A percentile compares a stretch with the other conserved stretches of the same genome.
These are phyloP conservation scores for Arothron firmamentum DNA, from an alignment of 2,113 vertebrate species.

Conservation along the genomic window DNA sequence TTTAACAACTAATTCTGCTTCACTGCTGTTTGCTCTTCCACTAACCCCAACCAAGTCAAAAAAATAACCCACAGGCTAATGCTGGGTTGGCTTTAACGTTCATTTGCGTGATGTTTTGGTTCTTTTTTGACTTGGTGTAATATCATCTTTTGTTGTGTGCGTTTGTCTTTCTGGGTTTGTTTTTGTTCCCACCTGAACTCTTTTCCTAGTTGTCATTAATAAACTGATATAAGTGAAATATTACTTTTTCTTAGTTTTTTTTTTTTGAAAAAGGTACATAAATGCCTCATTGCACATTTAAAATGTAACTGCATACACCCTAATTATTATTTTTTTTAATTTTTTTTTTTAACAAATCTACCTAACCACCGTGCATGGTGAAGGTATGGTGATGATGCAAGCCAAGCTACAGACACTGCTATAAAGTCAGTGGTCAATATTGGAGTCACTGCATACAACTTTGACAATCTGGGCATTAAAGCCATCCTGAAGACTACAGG, in stretches of 20 bases:
- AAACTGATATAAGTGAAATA: constrained; percentile 23
- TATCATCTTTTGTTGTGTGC: constrained; percentile 13
- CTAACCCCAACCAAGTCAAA: constrained; percentile 35
- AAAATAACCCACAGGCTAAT: constrained; percentile 18
- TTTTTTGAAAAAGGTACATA: not conserved
- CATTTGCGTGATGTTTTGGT: constrained; percentile 7
- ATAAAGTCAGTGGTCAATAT: constrained; percentile 84
- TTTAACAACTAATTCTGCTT: constrained; percentile 25
- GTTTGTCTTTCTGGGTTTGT: constrained; percentile 1
- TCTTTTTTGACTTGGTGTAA: constrained; percentile 22
- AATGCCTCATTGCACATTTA: not conserved
- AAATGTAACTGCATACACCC: not conserved
- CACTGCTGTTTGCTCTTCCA: constrained; percentile 19
- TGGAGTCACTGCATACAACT: constrained; percentile 82
- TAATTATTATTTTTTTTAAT: not conserved
- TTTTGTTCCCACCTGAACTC: constrained; percentile 21
- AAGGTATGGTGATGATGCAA: constrained; percentile 86
- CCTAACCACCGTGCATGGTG: constrained; percentile 34
- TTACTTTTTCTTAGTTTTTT: constrained; percentile 5
- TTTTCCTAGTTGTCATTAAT: constrained; percentile 43
- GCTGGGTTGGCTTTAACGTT: not conserved
- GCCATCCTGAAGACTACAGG: constrained; percentile 80
- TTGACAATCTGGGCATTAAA: constrained; percentile 84
- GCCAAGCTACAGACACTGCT: constrained; percentile 80
- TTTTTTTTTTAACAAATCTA: not conserved